These are phyloP conservation scores for Rhyacophila brunnea DNA, from an alignment of 1,140 invertebrate genomes.

Conservation along the genomic window DNA sequence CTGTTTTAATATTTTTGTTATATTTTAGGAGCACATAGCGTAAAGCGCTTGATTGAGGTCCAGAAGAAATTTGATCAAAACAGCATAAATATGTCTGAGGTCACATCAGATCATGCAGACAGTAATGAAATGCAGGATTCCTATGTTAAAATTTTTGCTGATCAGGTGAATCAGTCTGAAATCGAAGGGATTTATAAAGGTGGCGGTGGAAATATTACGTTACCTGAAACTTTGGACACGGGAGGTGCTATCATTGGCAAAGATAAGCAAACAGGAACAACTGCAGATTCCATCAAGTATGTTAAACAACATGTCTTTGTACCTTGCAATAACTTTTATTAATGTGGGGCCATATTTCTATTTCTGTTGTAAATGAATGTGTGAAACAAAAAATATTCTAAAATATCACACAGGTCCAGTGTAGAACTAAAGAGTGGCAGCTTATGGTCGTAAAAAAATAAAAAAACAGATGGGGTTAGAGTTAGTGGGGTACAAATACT, in stretches of 20 bases:
- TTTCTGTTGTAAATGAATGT: no score
- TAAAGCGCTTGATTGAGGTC: slow-evolving; percentile 48
- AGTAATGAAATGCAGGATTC: slow-evolving; percentile 14
- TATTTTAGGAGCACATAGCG: slow-evolving; percentile 47
- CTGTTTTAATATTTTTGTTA: no score
- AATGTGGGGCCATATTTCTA: no score
- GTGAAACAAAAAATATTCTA: no score
- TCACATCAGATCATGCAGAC: slow-evolving; percentile 15
- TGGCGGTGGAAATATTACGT: neutral
- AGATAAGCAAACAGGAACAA: neutral
- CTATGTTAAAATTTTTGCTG: slow-evolving; percentile 39
- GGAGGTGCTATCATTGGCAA: slow-evolving; percentile 16
- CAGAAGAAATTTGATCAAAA: slow-evolving; percentile 41
- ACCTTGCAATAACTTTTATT: no score
- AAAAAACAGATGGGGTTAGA: no score
- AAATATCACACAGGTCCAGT: no score
- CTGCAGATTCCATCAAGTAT: neutral
- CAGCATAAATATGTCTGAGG: slow-evolving; percentile 15
- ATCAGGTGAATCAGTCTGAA: slow-evolving; percentile 42
- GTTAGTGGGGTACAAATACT: no score
- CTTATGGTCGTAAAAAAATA: no score
- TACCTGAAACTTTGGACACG: slow-evolving; percentile 16
- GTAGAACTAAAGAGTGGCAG: no score
- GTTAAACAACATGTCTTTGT: neutral
- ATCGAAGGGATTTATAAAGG: slow-evolving; percentile 42